phyloP scores from a whole-genome alignment of 2,797 vertebrate genomes.

The Enteromius trimaculatus region DNA sequence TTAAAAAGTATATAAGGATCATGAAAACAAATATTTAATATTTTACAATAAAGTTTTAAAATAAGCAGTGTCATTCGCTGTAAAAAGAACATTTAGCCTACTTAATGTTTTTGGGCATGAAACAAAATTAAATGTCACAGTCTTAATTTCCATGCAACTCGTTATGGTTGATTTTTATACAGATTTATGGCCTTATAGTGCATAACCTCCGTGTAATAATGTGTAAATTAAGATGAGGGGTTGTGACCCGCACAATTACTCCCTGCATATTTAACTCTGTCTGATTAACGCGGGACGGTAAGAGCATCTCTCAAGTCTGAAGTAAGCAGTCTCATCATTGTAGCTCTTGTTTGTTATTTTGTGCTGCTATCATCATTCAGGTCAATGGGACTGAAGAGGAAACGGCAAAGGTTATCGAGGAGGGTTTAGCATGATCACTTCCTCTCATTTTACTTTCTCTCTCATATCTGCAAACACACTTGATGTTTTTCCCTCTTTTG shows the following conservation, averaged over 20 bases:
- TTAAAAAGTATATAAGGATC: background rate
- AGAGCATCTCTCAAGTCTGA: conserved; percentile 56
- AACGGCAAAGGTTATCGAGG: conserved; percentile 61
- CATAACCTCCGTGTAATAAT: conserved; percentile 34
- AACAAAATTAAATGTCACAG: conserved; percentile 20
- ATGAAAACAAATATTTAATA: background rate
- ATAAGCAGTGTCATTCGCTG: background rate
- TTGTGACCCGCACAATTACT: conserved; percentile 59
- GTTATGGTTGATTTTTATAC: conserved; percentile 39
- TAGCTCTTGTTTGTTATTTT: conserved; percentile 55
- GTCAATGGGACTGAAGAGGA: conserved; percentile 58
- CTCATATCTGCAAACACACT: conserved; percentile 18
- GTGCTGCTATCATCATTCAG: conserved; percentile 53
- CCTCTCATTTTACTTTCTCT: conserved; percentile 10
- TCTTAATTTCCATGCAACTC: conserved; percentile 22
- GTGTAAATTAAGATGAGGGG: conserved; percentile 56
- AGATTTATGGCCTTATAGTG: conserved; percentile 42
- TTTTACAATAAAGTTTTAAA: background rate
- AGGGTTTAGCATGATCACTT: conserved; percentile 56
- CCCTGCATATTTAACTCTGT: conserved; percentile 58
- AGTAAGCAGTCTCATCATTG: conserved; percentile 58
- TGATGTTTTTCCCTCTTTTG: background rate
- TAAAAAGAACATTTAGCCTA: background rate
- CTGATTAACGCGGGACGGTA: conserved; percentile 55
- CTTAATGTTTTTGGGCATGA: background rate